Evolutionary conservation across 2,113 vertebrate species (phyloP), one percentile per base, ranked within the genome.

Genomic region (Alosa alosa): DNA sequence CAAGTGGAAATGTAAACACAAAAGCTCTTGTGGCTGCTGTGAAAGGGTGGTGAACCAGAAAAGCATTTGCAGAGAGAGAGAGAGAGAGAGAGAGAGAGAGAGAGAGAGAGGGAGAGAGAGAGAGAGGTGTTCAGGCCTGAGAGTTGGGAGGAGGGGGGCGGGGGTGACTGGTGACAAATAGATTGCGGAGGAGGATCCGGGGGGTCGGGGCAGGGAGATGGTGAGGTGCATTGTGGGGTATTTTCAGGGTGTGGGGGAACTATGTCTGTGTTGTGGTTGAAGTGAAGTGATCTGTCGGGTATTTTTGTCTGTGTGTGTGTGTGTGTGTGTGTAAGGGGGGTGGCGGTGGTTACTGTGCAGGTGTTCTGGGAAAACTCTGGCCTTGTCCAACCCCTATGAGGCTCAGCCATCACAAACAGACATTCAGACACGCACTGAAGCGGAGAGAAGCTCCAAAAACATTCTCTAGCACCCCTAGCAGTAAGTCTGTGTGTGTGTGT

Each of bases 311-410:
- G 47, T 49, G 47, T 49, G 47, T 49, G 47, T 49, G 47, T 49
- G 47, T 49, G 47, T 49, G 47, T 49, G 47, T 49, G 47, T 49
- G 47, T 9, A 1, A n/a, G n/a, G 64, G 22, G 7, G 64, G n/a
- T 8, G 60, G 60, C 31, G 22, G 57, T 5, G 57, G 57, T 4
- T 64, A 18, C 52, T n/a, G 60, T 68, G 64, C 64, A 78, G 72
- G 72, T 78, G 72, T 78, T 78, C 72, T 31, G 68, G 68, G 68
- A 75, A 75, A 15, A 13, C 25, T 55, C 68, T 75, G 68, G 52
- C 52, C 52, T 55, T 22, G 55, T 60, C 55, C 20, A 3, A 36
- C 72, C 72, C 72, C 72, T 78, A 78, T 78, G 31, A 78, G 20
- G 13, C 72, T 39, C 10, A 25, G n/a, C 64, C 64, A 68, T 25